A percentile compares a stretch with the other conserved stretches of the same genome.
Conservation (phyloP, 2,113 vertebrate species). For the Megaceryle maxima region DNA sequence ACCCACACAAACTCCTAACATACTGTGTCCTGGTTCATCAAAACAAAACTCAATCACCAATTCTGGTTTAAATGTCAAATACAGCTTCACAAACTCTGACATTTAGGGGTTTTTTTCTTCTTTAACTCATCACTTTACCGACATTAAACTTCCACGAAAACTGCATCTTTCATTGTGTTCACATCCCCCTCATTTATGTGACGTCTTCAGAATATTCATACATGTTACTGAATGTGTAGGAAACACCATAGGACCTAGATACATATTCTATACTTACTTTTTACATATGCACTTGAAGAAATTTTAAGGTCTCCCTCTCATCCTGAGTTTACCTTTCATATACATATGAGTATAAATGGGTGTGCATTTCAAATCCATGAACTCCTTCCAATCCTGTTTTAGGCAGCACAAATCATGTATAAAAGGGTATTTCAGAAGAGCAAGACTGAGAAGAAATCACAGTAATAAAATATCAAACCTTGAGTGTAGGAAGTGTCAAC, state of each 20-base stretch:
- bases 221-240: neutral
- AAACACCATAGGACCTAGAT: neutral
- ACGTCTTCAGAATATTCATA: neutral
- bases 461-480: neutral
- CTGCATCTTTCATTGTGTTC: neutral
- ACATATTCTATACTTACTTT: neutral
- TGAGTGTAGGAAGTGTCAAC: neutral
- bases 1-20: neutral
- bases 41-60: neutral
- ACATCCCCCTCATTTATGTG: neutral
- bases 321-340: neutral
- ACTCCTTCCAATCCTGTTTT: neutral
- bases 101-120: neutral
- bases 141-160: neutral
- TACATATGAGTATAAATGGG: neutral
- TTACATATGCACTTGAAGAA: neutral
- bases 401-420: neutral
- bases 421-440: neutral
- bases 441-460: slow-evolving; percentile 19
- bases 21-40: neutral
- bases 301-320: neutral
- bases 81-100: slow-evolving; percentile 19
- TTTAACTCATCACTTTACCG: neutral
- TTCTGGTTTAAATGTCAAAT: slow-evolving; percentile 28
- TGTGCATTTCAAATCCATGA: neutral